These are phyloP conservation scores for Andrena dorsata DNA, from an alignment of 2,888 invertebrate genomes.

Conservation along the genomic window DNA sequence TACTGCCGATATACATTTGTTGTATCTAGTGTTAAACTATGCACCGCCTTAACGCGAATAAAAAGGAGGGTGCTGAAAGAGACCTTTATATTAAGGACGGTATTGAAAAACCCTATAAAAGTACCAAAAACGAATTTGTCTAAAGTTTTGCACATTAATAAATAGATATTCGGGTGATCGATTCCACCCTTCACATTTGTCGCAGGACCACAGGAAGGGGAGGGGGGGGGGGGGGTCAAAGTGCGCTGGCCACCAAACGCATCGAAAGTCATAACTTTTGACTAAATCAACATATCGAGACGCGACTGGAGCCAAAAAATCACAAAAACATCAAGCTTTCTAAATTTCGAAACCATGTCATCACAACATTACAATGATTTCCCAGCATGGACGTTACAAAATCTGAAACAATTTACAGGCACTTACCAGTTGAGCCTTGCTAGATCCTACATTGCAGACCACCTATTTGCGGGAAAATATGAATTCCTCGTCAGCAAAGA, in stretches of 20 bases:
- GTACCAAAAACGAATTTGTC: not conserved
- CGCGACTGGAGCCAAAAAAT: not conserved
- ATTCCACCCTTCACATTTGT: not conserved
- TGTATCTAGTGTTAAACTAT: too few species aligned
- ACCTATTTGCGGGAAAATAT: not conserved
- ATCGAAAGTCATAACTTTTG: slow-evolving; percentile 4
- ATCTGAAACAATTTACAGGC: too few species aligned
- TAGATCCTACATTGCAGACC: too few species aligned
- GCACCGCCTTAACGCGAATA: too few species aligned
- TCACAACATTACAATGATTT: too few species aligned
- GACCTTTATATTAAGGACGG: not conserved
- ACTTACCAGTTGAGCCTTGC: too few species aligned
- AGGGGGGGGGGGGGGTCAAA: not conserved
- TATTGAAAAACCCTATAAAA: slow-evolving; percentile 4
- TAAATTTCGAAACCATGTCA: too few species aligned
- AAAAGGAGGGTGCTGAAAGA: too few species aligned
- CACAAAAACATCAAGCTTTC: not conserved
- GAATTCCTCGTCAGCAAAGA: not conserved
- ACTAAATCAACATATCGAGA: slow-evolving; percentile 4
- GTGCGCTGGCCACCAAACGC: not conserved
- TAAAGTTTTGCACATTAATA: not conserved
- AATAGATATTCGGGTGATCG: not conserved
- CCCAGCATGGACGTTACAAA: too few species aligned
- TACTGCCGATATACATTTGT: too few species aligned
- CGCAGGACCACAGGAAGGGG: not conserved